Conservation (phyloP, 1,140 invertebrate genomes). For the Himalopsyche phryganea region DNA sequence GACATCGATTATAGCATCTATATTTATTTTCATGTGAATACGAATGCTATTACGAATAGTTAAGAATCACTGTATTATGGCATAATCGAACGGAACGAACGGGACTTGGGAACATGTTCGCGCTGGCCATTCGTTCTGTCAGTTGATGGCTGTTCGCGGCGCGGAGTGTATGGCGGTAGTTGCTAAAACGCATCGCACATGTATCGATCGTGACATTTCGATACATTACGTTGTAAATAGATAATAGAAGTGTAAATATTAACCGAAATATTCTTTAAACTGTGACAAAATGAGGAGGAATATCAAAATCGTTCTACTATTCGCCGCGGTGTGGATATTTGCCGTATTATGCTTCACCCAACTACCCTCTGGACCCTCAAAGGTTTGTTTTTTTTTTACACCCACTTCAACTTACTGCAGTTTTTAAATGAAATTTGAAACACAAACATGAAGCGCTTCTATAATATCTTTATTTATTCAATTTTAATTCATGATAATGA, state of each 20-base stretch:
- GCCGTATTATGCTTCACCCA: constrained; percentile 29
- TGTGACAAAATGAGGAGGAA: constrained; percentile 28
- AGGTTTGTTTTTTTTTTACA: constrained; percentile 24
- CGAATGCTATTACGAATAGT: too few species aligned
- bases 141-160: constrained; percentile 23
- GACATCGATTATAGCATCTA: too few species aligned
- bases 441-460: too few species aligned
- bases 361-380: constrained; percentile 23
- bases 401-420: too few species aligned
- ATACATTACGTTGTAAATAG: constrained; percentile 9
- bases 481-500: too few species aligned
- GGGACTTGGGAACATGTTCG: background rate
- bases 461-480: too few species aligned
- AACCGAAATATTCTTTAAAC: background rate
- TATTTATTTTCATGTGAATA: too few species aligned
- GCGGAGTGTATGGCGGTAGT: constrained; percentile 15
- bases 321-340: constrained; percentile 31
- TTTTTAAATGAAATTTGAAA: too few species aligned
- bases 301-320: constrained; percentile 23
- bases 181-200: constrained; percentile 3
- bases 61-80: background rate
- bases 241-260: background rate
- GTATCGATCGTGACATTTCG: constrained; percentile 28
- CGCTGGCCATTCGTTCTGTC: constrained; percentile 1
- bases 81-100: constrained; percentile 11